Base-by-base conservation (phyloP, 2,888 invertebrate genomes). In the Heteromyza rotundicornis region DNA sequence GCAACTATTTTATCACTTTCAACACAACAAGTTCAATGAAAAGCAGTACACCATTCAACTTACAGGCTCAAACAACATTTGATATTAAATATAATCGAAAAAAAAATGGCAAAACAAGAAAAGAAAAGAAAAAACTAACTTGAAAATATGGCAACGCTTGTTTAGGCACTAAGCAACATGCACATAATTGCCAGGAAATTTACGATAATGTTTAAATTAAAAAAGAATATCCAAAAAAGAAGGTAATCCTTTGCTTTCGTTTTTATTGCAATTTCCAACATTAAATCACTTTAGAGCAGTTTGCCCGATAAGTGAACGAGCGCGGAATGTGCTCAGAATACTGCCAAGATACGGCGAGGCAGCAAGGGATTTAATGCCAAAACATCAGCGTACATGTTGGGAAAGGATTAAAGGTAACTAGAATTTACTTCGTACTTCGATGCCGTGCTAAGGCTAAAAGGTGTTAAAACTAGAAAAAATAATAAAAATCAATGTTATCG, bases 271-370 rank as follows among this genome's bases (percentile, higher is more conserved):
- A 52, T 62, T 66, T 60, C 64, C 67, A 55, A 57, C 77, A 71
- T 77, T 71, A 76, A 75, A 75, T 73, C 75, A 75, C 74, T 73
- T 74, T 75, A 77, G 75, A 77, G 74, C 75, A 76, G 76, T 75
- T 59, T 64, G 76, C n/a, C n/a, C 75, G 77, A 74, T 74, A 74
- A 74, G 74, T 75, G 71, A 74, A 74, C 74, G 72, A 72, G 64
- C 65, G 65, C 75, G 5, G 17, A 53, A 56, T 52, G 62, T 59
- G 57, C 56, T n/a, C 40, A 40, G 40, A 27, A 27, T 27, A 10
- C n/a, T n/a, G 27, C 27, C 27, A 27, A 27, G 27, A 27, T n/a
- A 40, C 10, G 40, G 40, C 16, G n/a, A 40, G 40, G 40, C 40
- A 14, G 27, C 7, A 5, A 27, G 27, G 5, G 27, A 27, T 27